These are phyloP conservation scores for Ctenomys sociabilis DNA, from an alignment of 2,113 vertebrate genomes.

Conservation along the genomic window DNA sequence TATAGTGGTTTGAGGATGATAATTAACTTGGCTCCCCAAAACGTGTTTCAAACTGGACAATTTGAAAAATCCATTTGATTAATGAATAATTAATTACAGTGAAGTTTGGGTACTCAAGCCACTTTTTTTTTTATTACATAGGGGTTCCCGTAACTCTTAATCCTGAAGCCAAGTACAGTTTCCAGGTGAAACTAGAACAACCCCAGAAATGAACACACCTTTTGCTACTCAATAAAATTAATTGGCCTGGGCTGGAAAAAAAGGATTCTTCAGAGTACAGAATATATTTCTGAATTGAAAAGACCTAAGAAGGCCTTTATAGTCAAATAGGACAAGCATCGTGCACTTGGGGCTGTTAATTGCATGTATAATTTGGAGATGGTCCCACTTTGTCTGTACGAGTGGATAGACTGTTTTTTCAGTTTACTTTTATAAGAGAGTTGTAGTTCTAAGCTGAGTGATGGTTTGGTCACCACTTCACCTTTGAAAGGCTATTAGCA, in stretches of 20 bases:
- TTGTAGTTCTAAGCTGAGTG: constrained; percentile 62
- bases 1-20: not conserved
- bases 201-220: not conserved
- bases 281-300: constrained; percentile 13
- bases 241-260: constrained; percentile 8
- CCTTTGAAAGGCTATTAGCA: constrained; percentile 63
- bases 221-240: constrained; percentile 8
- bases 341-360: not conserved
- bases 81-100: not conserved
- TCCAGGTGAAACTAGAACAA: not conserved
- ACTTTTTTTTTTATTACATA: not conserved
- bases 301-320: constrained; percentile 18
- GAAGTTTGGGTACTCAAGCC: not conserved
- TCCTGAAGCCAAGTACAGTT: not conserved
- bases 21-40: constrained; percentile 37
- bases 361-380: not conserved
- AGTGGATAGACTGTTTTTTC: not conserved
- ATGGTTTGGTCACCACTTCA: constrained; percentile 50
- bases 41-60: not conserved
- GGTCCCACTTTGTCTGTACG: constrained; percentile 2
- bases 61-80: not conserved
- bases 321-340: constrained; percentile 26
- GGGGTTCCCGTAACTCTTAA: not conserved
- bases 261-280: not conserved
- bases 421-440: constrained; percentile 19